Conservation (phyloP, 2,888 invertebrate genomes). For the Dione vanillae region DNA sequence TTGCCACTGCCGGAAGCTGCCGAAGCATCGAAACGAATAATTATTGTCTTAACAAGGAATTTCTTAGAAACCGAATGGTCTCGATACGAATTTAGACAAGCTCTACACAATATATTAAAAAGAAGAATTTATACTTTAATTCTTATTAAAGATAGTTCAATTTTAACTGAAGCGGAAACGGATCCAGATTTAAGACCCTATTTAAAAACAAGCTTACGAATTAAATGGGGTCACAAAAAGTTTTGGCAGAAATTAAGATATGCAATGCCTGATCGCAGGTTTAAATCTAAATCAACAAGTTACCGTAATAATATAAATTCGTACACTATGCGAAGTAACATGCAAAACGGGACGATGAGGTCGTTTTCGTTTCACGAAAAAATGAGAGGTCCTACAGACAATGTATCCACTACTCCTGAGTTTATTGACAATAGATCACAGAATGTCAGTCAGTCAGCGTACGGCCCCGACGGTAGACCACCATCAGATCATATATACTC, state of each 20-base stretch:
- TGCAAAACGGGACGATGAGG: constrained; percentile 85
- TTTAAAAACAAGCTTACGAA: constrained; percentile 92
- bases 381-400: constrained; percentile 69
- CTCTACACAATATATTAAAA: constrained; percentile 93
- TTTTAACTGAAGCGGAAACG: constrained; percentile 91
- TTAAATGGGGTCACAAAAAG: constrained; percentile 94
- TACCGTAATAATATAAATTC: constrained; percentile 93
- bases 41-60: constrained; percentile 93
- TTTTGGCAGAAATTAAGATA: constrained; percentile 97
- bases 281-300: constrained; percentile 78
- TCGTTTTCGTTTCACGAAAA: constrained; percentile 85
- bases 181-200: constrained; percentile 95
- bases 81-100: constrained; percentile 94
- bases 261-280: constrained; percentile 91
- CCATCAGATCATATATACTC: constrained; percentile 95
- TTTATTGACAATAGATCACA: constrained; percentile 69
- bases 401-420: constrained; percentile 87
- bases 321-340: constrained; percentile 88
- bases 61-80: constrained; percentile 97
- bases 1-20: constrained; percentile 94
- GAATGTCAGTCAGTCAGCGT: constrained; percentile 70
- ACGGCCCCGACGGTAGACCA: constrained; percentile 86
- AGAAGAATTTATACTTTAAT: constrained; percentile 93
- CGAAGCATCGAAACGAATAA: constrained; percentile 93
- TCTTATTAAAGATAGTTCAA: constrained; percentile 92